Evolutionary conservation across 2,797 vertebrate species (phyloP), one percentile per base, ranked within the genome.

Genomic region (Molossus alvarezi): DNA sequence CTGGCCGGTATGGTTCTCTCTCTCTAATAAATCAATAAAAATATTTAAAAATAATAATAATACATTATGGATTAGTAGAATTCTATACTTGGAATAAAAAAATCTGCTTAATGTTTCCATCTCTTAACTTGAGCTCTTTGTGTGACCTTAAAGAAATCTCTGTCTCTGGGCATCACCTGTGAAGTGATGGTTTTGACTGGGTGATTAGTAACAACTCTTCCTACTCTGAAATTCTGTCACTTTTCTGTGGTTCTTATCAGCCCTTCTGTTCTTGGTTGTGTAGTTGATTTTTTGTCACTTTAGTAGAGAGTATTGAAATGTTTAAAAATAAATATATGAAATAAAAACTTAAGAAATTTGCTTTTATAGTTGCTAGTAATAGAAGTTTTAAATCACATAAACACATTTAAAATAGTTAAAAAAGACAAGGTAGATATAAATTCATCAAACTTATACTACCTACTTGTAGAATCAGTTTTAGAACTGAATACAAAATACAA

Each of bases 381-480:
- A n/a, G 55, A 41, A 79, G 53, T 90, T 90, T 72, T 80, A 71
- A 91, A 41, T 88, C 14, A 72, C 18, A 65, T 53, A 71, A 33
- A 27, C 83, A 17, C 12, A 84, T 65, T 58, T 18, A 64, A 55
- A 53, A 62, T 58, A 80, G 53, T 67, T 88, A 25, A 73, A 65
- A 69, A 79, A 27, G 18, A 21, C 33, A 45, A 45, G 41, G 6
- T 57, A 81, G 14, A 27, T 65, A 69, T 5, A 80, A 79, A 8
- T 4, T 5, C 5, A 48, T 33, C 73, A 87, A 85, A 83, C 21
- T 71, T 37, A 6, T 0, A 15, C 58, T 76, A n/a, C 13, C 18
- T 82, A 41, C 29, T 77, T 75, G 6, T 41, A 67, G 79, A 89
- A 80, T 85, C 58, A 37, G 1, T 67, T 96, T 95, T 95, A 90